phyloP scores from a whole-genome alignment of 2,888 invertebrate species.

The Lomographa bimaculata region DNA sequence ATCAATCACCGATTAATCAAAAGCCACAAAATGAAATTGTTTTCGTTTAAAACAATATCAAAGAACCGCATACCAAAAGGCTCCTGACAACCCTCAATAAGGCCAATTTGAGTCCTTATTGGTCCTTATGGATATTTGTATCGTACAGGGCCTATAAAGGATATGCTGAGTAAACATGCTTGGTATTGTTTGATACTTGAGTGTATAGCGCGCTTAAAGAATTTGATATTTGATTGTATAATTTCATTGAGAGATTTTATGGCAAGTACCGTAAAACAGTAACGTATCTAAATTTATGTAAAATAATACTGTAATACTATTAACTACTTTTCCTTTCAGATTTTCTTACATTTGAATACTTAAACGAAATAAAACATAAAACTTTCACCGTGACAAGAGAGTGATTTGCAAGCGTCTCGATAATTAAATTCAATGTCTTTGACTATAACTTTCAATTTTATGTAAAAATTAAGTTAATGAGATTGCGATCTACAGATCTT shows the following conservation, averaged over 20 bases:
- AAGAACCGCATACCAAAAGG: slow-evolving; percentile 25
- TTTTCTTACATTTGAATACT: background rate
- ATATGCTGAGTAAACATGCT: slow-evolving; percentile 78
- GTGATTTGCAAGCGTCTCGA: slow-evolving; percentile 13
- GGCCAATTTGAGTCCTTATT: too few relatives aligned
- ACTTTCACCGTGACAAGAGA: slow-evolving; percentile 17
- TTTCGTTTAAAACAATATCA: slow-evolving; percentile 66
- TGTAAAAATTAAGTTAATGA: slow-evolving; percentile 16
- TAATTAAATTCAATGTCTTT: slow-evolving; percentile 11
- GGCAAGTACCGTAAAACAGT: too few relatives aligned
- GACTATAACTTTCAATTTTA: slow-evolving; percentile 21
- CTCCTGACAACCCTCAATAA: slow-evolving; percentile 47
- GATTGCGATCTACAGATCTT: slow-evolving; percentile 18
- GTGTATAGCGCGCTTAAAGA: slow-evolving; percentile 35
- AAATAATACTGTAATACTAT: too few relatives aligned
- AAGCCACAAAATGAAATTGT: slow-evolving; percentile 55
- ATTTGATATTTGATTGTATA: slow-evolving; percentile 61
- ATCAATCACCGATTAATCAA: slow-evolving; percentile 70
- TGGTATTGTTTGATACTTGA: slow-evolving; percentile 59
- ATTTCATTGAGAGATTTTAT: too few relatives aligned
- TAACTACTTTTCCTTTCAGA: too few relatives aligned
- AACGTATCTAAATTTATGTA: too few relatives aligned
- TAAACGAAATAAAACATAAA: slow-evolving; percentile 4
- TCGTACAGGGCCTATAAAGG: slow-evolving; percentile 57
- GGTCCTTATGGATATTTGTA: slow-evolving; percentile 62